These are phyloP conservation scores for Recurvirostra avosetta DNA, from an alignment of 2,113 vertebrate genomes.

Conservation along the genomic window DNA sequence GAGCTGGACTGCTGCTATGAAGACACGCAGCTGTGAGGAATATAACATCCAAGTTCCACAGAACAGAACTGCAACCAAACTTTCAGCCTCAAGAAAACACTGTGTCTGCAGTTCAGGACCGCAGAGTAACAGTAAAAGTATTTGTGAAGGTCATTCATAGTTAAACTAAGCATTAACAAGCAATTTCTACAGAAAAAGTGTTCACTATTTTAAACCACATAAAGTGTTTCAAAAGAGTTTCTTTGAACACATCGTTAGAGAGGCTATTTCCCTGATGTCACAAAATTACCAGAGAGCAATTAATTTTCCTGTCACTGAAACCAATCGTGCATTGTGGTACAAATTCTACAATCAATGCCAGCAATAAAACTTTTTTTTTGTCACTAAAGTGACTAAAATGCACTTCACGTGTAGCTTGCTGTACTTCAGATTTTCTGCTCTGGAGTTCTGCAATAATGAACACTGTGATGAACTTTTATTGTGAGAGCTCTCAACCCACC, in stretches of 20 bases:
- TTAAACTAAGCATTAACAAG: not conserved
- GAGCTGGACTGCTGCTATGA: not conserved
- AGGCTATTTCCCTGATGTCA: not conserved
- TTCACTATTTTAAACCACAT: not conserved
- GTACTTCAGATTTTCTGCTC: not conserved
- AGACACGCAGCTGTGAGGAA: not conserved
- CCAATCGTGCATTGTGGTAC: fast-evolving
- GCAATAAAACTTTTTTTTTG: not conserved
- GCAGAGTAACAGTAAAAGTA: not conserved
- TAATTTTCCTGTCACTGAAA: not conserved
- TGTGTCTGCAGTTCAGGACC: not conserved
- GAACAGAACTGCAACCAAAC: not conserved
- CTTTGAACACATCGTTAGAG: not conserved
- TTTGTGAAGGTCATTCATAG: not conserved
- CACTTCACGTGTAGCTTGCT: not conserved
- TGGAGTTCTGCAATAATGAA: not conserved
- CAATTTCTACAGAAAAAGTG: not conserved
- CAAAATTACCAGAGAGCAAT: not conserved
- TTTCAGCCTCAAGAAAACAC: not conserved
- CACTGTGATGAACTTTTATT: not conserved
- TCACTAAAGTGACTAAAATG: not conserved
- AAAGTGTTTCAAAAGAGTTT: not conserved
- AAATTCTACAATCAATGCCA: not conserved
- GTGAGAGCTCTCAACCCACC: not conserved
- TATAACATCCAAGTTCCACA: not conserved